Evolutionary conservation across 2,797 vertebrate genomes (phyloP).

Genomic region (Enteromius fasciolatus): DNA sequence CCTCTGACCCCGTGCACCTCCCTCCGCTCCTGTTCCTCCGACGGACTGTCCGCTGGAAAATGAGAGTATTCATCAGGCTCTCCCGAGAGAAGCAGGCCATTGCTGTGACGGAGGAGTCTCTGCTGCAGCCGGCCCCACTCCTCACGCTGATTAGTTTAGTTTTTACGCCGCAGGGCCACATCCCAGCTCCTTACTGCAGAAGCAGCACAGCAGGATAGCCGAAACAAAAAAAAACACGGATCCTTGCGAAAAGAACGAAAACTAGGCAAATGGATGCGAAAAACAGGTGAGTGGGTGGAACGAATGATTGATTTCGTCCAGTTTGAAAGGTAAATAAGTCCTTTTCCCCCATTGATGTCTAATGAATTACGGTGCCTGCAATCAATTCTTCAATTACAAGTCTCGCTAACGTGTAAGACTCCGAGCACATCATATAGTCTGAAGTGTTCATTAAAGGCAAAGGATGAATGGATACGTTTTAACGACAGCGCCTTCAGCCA

Average conservation of each 20-base stretch:
- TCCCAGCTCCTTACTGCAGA: conserved; percentile 66
- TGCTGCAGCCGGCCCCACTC: conserved; percentile 67
- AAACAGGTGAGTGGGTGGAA: conserved; percentile 37
- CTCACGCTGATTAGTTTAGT: conserved; percentile 80
- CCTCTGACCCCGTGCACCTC: conserved; percentile 35
- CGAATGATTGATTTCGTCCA: conserved; percentile 62
- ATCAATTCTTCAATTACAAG: conserved; percentile 63
- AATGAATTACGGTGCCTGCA: conserved; percentile 61
- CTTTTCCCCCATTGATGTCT: conserved; percentile 56
- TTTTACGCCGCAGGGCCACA: conserved; percentile 68
- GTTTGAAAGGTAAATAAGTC: conserved; percentile 63
- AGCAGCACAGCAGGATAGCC: conserved; percentile 36
- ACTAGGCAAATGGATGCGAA: conserved; percentile 46
- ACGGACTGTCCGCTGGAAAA: conserved; percentile 69
- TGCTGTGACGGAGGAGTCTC: conserved; percentile 66
- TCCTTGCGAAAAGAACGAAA: conserved; percentile 48
- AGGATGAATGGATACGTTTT: not conserved
- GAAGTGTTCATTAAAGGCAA: conserved; percentile 35
- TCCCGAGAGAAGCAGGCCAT: conserved; percentile 69
- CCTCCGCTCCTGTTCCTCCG: conserved; percentile 40
- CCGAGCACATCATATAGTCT: conserved; percentile 34
- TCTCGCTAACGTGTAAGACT: conserved; percentile 56
- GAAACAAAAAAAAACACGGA: not conserved
- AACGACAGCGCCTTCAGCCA: conserved; percentile 12
- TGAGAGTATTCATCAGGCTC: conserved; percentile 75